Evolutionary conservation across 2,113 vertebrate genomes (phyloP).

Genomic region (Macquaria ambigua): DNA sequence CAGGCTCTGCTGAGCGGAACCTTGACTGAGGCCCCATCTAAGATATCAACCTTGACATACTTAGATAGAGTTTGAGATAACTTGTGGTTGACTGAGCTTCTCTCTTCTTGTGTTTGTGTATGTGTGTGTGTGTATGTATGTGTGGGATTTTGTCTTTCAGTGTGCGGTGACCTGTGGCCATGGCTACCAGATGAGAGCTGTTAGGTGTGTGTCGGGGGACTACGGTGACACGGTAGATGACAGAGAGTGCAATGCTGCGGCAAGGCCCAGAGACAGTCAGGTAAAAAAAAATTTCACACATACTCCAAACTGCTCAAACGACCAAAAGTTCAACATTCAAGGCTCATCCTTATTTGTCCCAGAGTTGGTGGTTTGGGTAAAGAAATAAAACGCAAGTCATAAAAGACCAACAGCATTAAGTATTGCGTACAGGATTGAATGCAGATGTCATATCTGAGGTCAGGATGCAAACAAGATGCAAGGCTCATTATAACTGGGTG

Average conservation of each 20-base stretch:
- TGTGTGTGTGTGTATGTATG: conserved; percentile 22
- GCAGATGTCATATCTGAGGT: conserved; percentile 11
- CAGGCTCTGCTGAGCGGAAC: conserved; percentile 33
- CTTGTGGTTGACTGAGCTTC: conserved; percentile 30
- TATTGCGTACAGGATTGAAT: neutral
- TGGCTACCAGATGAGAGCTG: conserved; percentile 91
- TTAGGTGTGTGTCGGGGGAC: conserved; percentile 88
- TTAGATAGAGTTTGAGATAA: conserved; percentile 57
- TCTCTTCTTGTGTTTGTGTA: conserved; percentile 24
- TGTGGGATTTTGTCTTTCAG: conserved; percentile 78
- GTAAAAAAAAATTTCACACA: conserved; percentile 71
- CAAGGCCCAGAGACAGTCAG: conserved; percentile 90
- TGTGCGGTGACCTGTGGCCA: conserved; percentile 92
- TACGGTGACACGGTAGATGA: conserved; percentile 85
- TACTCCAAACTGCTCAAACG: neutral
- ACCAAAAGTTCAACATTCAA: neutral
- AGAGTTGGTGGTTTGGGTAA: neutral
- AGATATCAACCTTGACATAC: conserved; percentile 55
- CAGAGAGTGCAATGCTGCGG: conserved; percentile 87
- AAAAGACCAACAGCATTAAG: neutral
- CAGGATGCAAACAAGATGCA: neutral
- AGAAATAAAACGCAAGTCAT: conserved; percentile 1
- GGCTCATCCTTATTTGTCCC: neutral
- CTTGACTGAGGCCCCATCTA: conserved; percentile 55
- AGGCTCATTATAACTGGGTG: neutral